Conservation (phyloP, 1,140 invertebrate species). For the Tyrophagus putrescentiae region DNA sequence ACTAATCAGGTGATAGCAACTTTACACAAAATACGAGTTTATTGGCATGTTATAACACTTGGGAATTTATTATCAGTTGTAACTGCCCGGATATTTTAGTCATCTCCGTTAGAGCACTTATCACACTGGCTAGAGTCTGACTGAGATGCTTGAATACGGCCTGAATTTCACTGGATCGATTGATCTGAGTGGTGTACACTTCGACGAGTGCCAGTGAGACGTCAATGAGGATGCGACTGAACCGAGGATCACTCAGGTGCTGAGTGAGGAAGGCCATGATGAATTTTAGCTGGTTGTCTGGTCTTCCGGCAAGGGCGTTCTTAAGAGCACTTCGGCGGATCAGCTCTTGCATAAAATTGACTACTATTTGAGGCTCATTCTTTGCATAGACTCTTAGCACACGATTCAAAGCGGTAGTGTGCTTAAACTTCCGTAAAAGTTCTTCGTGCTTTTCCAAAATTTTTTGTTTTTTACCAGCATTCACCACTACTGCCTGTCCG, state of each 20-base stretch:
- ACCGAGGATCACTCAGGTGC: constrained; percentile 55
- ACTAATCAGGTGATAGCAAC: neutral
- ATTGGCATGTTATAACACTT: constrained; percentile 1
- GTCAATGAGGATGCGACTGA: constrained; percentile 53
- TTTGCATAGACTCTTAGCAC: constrained; percentile 27
- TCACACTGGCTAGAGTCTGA: neutral
- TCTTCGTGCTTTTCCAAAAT: constrained; percentile 16
- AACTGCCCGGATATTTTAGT: constrained; percentile 18
- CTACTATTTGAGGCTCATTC: constrained; percentile 55
- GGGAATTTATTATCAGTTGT: constrained; percentile 10
- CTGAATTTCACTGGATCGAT: neutral
- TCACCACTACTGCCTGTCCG: neutral
- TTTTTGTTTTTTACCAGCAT: constrained; percentile 2
- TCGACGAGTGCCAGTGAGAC: constrained; percentile 42
- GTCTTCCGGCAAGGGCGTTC: constrained; percentile 50
- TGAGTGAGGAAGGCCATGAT: constrained; percentile 60
- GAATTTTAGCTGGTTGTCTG: constrained; percentile 45
- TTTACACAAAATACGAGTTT: neutral
- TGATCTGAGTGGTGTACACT: constrained; percentile 10
- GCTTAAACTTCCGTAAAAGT: constrained; percentile 19
- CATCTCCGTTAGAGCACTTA: constrained; percentile 16
- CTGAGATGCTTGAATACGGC: constrained; percentile 14
- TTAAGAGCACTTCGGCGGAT: constrained; percentile 36
- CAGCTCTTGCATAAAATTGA: constrained; percentile 66
- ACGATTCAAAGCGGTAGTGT: constrained; percentile 14